Evolutionary conservation across 1,140 invertebrate genomes (phyloP).

Genomic region (Achatina immaculata): DNA sequence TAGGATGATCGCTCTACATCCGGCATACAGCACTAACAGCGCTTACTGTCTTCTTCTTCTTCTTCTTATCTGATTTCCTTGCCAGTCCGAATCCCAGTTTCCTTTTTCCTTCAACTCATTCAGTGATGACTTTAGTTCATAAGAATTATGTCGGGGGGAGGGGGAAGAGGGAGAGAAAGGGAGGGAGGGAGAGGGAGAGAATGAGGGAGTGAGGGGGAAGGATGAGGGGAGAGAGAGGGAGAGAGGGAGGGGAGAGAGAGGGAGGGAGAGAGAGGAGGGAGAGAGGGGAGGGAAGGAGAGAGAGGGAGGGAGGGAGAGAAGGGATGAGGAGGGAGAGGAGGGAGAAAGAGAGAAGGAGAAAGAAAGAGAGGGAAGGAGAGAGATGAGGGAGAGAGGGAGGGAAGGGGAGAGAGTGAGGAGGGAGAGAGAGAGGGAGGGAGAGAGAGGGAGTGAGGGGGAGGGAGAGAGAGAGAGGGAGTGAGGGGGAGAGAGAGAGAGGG

Average conservation of each 20-base stretch:
- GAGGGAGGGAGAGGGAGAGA: neutral
- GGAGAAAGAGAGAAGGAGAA: constrained; percentile 5
- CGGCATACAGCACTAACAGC: no score
- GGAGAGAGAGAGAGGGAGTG: constrained; percentile 7
- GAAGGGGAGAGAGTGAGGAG: constrained; percentile 3
- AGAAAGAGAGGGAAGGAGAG: neutral
- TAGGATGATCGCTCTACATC: no score
- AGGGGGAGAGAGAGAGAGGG: neutral
- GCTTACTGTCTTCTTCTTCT: no score
- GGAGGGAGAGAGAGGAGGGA: constrained; percentile 2
- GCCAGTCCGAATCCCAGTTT: no score
- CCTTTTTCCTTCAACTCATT: no score
- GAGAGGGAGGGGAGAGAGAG: neutral
- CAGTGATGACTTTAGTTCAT: no score
- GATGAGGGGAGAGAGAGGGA: neutral
- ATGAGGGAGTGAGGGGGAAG: neutral
- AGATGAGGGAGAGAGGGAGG: no score
- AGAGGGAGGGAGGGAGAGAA: constrained; percentile 20
- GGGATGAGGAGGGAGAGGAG: neutral
- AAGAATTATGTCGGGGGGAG: neutral
- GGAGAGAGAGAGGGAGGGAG: constrained; percentile 14
- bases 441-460: constrained; percentile 9
- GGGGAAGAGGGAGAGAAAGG: neutral
- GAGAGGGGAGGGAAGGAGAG: neutral
- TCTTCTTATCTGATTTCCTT: no score